Base-by-base conservation (phyloP, 2,888 invertebrate genomes). In the Zygogramma bicolorata region DNA sequence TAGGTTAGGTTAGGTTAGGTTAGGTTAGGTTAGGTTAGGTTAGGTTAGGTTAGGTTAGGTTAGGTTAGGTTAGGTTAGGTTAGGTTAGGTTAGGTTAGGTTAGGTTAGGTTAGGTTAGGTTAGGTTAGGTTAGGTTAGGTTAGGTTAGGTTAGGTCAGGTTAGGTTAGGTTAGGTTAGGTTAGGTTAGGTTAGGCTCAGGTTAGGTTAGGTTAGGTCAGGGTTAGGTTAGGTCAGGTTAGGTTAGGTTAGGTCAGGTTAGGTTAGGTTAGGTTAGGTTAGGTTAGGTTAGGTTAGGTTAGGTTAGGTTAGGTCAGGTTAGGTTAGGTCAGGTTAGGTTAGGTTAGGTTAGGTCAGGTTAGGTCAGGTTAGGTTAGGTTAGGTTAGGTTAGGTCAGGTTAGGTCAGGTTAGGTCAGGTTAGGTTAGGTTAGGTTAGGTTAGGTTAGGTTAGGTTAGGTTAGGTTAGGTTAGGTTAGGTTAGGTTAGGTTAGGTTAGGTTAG, bases 201-300 rank as follows among this genome's bases (percentile, higher is more conserved):
- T 15, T n/a, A n/a, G n/a, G n/a, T n/a, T n/a, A n/a, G n/a, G n/a
- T n/a, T n/a, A n/a, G n/a, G n/a, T n/a, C n/a, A 20, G 31, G 58
- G 58, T 58, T n/a, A 67, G 62, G 75, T 69, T 60, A 67, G 71
- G 75, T 74, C 49, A 71, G 75, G 73, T 71, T 65, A 60, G 70
- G 59, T 65, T 59, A 61, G 74, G 71, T 74, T 68, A 60, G 73
- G 73, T 70, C 70, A 58, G 73, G 75, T 70, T 67, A 61, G 65
- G 58, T 58, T 3, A 27, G 58, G 58, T 42, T 31, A 68, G 31
- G 66, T 74, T 58, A 49, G 49, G 71, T 71, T 71, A 68, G 68
- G 71, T 70, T 68, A 65, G 70, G 74, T 68, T 71, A 63, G 66
- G 73, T 74, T 65, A 65, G 73, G 73, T 70, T 49, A 65, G 75